These are phyloP conservation scores for Channa striata DNA, from an alignment of 2,797 vertebrate genomes.

Conservation along the genomic window DNA sequence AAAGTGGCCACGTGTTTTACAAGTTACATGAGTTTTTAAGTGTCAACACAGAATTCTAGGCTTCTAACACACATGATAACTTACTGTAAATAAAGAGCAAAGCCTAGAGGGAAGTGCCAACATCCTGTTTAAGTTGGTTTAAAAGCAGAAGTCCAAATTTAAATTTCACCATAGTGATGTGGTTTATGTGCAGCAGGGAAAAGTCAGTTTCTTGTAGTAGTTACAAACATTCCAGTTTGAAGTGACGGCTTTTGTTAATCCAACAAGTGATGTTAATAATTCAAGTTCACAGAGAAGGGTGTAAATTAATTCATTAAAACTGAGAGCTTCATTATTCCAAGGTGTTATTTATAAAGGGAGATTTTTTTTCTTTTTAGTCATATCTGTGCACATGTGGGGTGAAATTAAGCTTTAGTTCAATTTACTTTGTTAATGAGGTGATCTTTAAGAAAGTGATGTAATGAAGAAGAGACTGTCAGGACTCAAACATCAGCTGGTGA, in stretches of 20 bases:
- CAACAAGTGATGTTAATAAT: too few relatives aligned
- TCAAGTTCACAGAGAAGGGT: not conserved
- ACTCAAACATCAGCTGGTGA: too few relatives aligned
- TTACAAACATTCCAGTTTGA: not conserved
- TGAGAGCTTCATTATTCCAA: too few relatives aligned
- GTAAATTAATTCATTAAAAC: not conserved
- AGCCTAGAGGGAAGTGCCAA: not conserved
- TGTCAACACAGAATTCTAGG: not conserved
- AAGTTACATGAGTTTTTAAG: not conserved
- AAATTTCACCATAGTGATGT: not conserved
- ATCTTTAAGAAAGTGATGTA: too few relatives aligned
- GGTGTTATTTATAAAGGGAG: too few relatives aligned
- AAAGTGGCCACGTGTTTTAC: not conserved
- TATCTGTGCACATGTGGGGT: too few relatives aligned
- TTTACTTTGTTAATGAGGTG: too few relatives aligned
- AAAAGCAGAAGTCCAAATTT: slow-evolving; percentile 17
- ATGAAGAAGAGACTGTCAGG: too few relatives aligned
- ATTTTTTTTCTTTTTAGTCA: too few relatives aligned
- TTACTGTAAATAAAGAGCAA: not conserved
- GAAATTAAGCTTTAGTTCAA: too few relatives aligned
- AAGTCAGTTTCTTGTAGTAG: not conserved
- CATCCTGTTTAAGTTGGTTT: not conserved
- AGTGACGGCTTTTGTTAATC: not conserved
- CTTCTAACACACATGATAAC: not conserved
- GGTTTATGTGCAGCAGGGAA: not conserved